These are phyloP conservation scores for Agapornis canus DNA, from an alignment of 2,797 vertebrate genomes.

Conservation along the genomic window DNA sequence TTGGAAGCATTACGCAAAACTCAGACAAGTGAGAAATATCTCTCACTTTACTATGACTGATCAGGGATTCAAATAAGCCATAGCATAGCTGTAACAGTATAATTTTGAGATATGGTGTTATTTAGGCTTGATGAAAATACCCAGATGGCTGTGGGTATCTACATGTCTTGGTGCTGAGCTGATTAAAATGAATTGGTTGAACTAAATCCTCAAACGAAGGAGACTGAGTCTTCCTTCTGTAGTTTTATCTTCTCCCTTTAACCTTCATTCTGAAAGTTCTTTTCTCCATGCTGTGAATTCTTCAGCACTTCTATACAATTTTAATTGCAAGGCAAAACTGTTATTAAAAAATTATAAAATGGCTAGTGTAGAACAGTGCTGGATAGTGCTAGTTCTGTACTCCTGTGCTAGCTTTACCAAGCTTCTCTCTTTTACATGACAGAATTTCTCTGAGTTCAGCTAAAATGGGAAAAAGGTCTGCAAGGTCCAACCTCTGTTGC, in stretches of 20 bases:
- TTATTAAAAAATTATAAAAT: neutral
- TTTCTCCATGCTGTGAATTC: neutral
- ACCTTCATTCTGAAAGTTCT: neutral
- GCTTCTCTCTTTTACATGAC: neutral
- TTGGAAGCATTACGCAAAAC: neutral
- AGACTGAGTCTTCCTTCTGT: neutral
- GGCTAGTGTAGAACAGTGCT: neutral
- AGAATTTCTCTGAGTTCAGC: neutral
- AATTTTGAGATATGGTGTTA: neutral
- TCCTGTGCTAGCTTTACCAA: neutral
- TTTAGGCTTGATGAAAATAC: neutral
- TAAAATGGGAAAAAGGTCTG: neutral
- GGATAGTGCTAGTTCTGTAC: neutral
- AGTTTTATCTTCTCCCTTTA: neutral
- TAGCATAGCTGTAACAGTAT: neutral
- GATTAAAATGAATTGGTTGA: neutral
- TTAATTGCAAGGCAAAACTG: neutral
- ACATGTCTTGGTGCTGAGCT: neutral
- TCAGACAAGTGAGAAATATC: neutral
- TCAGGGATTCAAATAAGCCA: neutral
- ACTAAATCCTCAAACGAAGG: neutral
- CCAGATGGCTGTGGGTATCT: neutral
- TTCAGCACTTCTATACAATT: neutral
- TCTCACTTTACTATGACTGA: neutral
- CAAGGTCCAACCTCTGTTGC: neutral